Base-by-base conservation (phyloP, 1,140 invertebrate species). In the Drosophila kepulauana region DNA sequence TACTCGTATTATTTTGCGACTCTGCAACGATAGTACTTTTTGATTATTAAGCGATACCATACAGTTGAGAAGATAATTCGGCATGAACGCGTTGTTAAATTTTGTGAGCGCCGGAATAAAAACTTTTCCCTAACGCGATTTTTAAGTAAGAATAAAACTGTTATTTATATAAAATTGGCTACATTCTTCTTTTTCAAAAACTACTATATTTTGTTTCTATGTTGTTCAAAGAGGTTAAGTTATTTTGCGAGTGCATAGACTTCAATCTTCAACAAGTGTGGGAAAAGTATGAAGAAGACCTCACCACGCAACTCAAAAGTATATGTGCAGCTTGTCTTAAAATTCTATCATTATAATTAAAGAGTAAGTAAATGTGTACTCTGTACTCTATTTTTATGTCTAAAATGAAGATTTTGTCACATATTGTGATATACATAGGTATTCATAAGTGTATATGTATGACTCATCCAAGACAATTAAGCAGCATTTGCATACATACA, bases 291-390 rank as follows among this genome's bases (percentile, higher is more conserved):
- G 45, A 35, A 54, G 11, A 51, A 10, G 45, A 16, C 7, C 35
- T 77, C 33, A 73, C 20, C 51, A 67, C 68, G 64, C 68, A 82
- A 78, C 76, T 72, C 64, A 64, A 75, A 33, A 82, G 58, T 69
- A 78, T 82, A 65, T 62, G 20, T 20, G 41, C 16, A 10, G 38
- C 5, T 38, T n/a, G 33, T 33, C 16, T 16, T 25, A n/a, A 25
- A 28, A 57, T 10, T 15, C 41, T n/a, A 16, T 30, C 77, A 54
- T 28, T 51, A 41, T 11, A 35, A 45, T 11, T 48, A 16, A 63
- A 38, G 45, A n/a, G 54, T 25, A 25, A 16, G 33, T n/a, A 52
- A 38, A 28, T 66, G 30, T 28, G n/a, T 35, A 67, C 28, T 13
- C 38, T 41, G 33, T 16, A 16, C 15, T 16, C 15, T 16, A 38